Evolutionary conservation across 2,888 invertebrate species (phyloP).

Genomic region (Cheilosia vulpina): DNA sequence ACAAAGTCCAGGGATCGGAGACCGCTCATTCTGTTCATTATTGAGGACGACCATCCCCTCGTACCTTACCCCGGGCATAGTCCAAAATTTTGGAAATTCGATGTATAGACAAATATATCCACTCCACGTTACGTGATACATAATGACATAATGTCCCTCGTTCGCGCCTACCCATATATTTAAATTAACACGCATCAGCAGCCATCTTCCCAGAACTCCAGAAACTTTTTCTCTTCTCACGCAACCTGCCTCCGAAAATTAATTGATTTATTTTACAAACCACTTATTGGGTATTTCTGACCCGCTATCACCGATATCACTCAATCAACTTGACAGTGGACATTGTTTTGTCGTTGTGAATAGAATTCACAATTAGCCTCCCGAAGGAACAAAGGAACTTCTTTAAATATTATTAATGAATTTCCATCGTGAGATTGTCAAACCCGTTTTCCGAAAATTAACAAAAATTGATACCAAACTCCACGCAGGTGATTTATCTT

Average conservation of each 20-base stretch:
- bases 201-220: conserved; percentile 3
- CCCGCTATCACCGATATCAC: conserved; percentile 65
- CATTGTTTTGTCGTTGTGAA: conserved; percentile 41
- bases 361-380: conserved; percentile 63
- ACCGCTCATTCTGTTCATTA: no score
- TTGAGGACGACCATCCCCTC: no score
- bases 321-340: conserved; percentile 71
- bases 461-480: conserved; percentile 33
- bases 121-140: conserved; percentile 5
- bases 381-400: conserved; percentile 33
- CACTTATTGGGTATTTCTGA: conserved; percentile 43
- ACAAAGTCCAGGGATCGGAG: no score
- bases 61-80: no score
- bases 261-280: conserved; percentile 67
- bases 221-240: conserved; percentile 46
- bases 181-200: not conserved
- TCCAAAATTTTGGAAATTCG: no score
- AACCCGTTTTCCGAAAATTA: conserved; percentile 50
- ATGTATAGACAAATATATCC: no score
- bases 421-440: conserved; percentile 65
- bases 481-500: conserved; percentile 66
- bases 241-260: conserved; percentile 33
- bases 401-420: conserved; percentile 71
- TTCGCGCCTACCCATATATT: not conserved
- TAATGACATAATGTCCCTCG: not conserved